Conservation (phyloP, 2,888 invertebrate species). For the Diadromus collaris region DNA sequence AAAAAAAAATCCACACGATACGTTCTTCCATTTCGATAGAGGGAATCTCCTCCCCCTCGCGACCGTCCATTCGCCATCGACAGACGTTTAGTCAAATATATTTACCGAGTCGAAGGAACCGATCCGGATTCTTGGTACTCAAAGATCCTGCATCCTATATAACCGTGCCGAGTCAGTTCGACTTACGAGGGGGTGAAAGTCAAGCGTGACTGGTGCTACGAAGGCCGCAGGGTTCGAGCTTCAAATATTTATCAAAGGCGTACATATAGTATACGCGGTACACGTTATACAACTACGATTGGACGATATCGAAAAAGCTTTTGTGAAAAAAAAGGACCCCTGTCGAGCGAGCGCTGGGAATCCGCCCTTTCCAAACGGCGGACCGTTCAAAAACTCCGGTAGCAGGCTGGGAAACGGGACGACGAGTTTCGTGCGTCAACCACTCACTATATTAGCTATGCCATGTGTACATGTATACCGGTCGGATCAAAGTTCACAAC, state of each 20-base stretch:
- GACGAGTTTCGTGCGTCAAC: slow-evolving; percentile 31
- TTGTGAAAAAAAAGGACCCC: background rate
- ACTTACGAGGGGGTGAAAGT: slow-evolving; percentile 34
- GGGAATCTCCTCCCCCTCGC: slow-evolving; percentile 25
- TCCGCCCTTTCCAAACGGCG: slow-evolving; percentile 12
- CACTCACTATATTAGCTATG: slow-evolving; percentile 40
- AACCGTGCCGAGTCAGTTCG: background rate
- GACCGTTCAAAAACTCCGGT: slow-evolving; percentile 32
- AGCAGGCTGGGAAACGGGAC: slow-evolving; percentile 8
- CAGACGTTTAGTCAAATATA: slow-evolving; percentile 42
- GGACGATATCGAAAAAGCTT: slow-evolving; percentile 46
- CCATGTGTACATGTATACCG: slow-evolving; percentile 12
- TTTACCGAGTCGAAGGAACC: slow-evolving; percentile 37
- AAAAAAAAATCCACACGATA: slow-evolving; percentile 36
- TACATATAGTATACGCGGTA: background rate
- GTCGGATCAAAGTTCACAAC: slow-evolving; percentile 30
- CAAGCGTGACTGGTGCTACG: slow-evolving; percentile 19
- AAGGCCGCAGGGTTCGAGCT: slow-evolving; percentile 7
- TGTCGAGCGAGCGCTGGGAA: background rate
- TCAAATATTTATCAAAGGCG: slow-evolving; percentile 44
- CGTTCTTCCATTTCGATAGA: slow-evolving; percentile 25
- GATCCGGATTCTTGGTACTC: slow-evolving; percentile 33
- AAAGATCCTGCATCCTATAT: background rate
- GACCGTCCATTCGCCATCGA: slow-evolving; percentile 33
- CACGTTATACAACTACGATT: slow-evolving; percentile 27